Evolutionary conservation across 2,113 vertebrate genomes (phyloP), one percentile per base, ranked within the genome.

Genomic region (Anas platyrhynchos): DNA sequence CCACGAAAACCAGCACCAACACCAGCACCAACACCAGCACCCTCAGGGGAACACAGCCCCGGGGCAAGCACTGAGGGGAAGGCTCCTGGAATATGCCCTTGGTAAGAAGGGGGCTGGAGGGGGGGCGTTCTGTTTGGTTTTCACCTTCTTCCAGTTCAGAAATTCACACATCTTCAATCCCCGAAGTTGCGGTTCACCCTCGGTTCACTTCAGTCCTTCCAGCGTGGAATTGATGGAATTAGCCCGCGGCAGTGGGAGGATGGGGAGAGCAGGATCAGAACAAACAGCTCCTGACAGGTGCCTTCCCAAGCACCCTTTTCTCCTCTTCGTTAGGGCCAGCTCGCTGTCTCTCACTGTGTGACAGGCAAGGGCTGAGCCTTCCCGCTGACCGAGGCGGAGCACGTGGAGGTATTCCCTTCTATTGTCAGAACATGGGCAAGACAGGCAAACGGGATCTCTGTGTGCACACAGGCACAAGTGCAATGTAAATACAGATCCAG

Each of bases 151-250:
- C n/a, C 73, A 86, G 62, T 94, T 94, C 50, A 94, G 87, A 78
- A 94, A 73, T 50, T 81, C 48, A 75, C 59, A 85, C 76, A 68
- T 86, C 67, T 68, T 32, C 81, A 97, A 81, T 8, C 41, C 74
- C 81, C 63, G 13, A 76, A 94, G 41, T 76, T 96, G 73, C 89
- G 79, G 44, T 94, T 88, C 89, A 73, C 43, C 90, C 87, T 78
- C 0, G 0, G 56, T 91, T 97, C 73, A 81, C 67, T 92, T 91
- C 44, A 61, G 7, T 75, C 88, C 81, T 79, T 80, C 76, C 36
- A 29, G 88, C 65, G 69, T 48, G 25, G 7, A 41, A 65, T 46
- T 68, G 69, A 87, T 20, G 29, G 71, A 66, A 92, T 72, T 66
- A 73, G 66, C 77, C 77, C 43, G 26, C 34, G 76, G 81, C 85